Conservation (phyloP, 1,140 invertebrate species). For the Mizuhopecten yessoensis region DNA sequence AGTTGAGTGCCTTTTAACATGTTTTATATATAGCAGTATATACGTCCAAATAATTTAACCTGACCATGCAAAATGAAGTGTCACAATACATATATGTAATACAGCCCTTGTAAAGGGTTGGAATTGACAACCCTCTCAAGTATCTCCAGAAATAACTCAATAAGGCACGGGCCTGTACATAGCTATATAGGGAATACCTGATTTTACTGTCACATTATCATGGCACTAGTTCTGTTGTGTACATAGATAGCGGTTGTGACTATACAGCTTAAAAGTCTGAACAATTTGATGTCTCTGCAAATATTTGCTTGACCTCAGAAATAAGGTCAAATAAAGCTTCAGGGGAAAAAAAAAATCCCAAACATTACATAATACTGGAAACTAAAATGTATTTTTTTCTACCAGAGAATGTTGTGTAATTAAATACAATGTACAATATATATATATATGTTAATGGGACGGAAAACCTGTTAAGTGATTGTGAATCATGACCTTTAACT, state of each 20-base stretch:
- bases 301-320: neutral
- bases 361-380: neutral
- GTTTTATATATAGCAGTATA: too few relatives aligned
- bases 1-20: neutral
- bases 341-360: neutral
- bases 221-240: neutral
- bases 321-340: neutral
- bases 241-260: neutral
- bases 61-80: too few relatives aligned
- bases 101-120: too few relatives aligned
- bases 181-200: neutral
- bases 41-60: too few relatives aligned
- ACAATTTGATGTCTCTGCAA: neutral
- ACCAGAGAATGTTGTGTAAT: too few relatives aligned
- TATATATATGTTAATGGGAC: too few relatives aligned
- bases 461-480: too few relatives aligned
- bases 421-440: too few relatives aligned
- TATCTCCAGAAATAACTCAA: neutral
- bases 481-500: too few relatives aligned
- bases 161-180: neutral
- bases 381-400: too few relatives aligned
- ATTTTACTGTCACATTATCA: neutral
- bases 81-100: too few relatives aligned
- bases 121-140: too few relatives aligned
- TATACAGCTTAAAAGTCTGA: neutral